phyloP scores from a whole-genome alignment of 2,888 invertebrate genomes.

The Dicyrtomina minuta region DNA sequence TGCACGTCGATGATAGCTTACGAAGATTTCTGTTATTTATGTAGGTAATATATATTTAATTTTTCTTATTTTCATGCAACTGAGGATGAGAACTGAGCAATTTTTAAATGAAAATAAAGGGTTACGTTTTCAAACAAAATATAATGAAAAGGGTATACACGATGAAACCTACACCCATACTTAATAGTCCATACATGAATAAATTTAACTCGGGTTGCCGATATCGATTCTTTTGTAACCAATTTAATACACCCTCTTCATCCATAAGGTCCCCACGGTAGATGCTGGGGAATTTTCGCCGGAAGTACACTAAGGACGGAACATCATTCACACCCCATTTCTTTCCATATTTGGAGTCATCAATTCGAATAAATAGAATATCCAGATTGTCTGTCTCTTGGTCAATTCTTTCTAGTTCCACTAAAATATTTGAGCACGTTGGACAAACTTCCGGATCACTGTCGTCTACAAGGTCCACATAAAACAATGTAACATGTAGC shows the following conservation, averaged over 20 bases:
- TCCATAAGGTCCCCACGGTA: constrained; percentile 69
- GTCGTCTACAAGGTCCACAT: constrained; percentile 66
- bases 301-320: constrained; percentile 87
- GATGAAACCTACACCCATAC: constrained; percentile 79
- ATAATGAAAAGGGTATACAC: constrained; percentile 87
- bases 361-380: constrained; percentile 92
- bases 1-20: neutral
- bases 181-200: constrained; percentile 89
- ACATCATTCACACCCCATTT: constrained; percentile 92
- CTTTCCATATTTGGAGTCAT: constrained; percentile 82
- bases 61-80: neutral
- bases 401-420: constrained; percentile 88
- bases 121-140: constrained; percentile 74
- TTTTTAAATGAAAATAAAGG: neutral
- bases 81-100: neutral
- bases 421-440: constrained; percentile 78
- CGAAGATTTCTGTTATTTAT: neutral
- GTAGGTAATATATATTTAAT: neutral
- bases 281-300: constrained; percentile 88
- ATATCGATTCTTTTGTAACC: constrained; percentile 90
- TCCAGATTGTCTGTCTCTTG: constrained; percentile 84
- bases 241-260: constrained; percentile 56
- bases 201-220: constrained; percentile 88
- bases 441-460: constrained; percentile 64
- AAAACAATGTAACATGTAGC: no score